phyloP scores from a whole-genome alignment of 2,888 invertebrate species.

The Lissonota sp. region DNA sequence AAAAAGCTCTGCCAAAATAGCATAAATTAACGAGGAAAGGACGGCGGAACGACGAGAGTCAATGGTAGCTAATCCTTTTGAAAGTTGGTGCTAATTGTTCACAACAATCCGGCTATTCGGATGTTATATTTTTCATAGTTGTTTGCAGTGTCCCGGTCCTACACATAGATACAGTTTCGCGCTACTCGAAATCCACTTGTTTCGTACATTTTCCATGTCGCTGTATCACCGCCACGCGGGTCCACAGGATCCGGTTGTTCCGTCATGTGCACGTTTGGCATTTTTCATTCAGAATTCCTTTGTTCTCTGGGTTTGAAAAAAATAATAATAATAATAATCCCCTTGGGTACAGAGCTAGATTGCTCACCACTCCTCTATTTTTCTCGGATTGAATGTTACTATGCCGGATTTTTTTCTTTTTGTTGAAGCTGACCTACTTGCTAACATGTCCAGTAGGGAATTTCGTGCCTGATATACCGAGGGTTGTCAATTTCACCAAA shows the following conservation, averaged over 20 bases:
- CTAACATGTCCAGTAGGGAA: neutral
- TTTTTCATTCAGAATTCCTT: conserved; percentile 80
- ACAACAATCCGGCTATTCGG: conserved; percentile 58
- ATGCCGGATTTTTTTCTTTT: conserved; percentile 36
- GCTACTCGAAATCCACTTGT: conserved; percentile 22
- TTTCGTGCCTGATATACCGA: neutral
- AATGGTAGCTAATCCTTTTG: no score
- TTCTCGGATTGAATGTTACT: conserved; percentile 14
- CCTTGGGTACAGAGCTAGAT: conserved; percentile 28
- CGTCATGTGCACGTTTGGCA: conserved; percentile 74
- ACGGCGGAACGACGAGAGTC: conserved; percentile 40
- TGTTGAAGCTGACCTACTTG: conserved; percentile 1
- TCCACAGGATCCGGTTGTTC: conserved; percentile 76
- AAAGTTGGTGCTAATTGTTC: conserved; percentile 1
- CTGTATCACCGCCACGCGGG: conserved; percentile 60
- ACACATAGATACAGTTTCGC: conserved; percentile 19
- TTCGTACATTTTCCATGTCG: conserved; percentile 29
- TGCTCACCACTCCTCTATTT: conserved; percentile 12
- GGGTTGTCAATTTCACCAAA: conserved; percentile 22
- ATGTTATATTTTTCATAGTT: conserved; percentile 71
- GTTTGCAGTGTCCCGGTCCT: conserved; percentile 60
- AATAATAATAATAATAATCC: conserved; percentile 54
- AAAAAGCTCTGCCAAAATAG: conserved; percentile 8
- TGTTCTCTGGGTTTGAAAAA: conserved; percentile 69
- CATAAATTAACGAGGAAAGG: conserved; percentile 26